Conservation (phyloP, 2,113 vertebrate species). For the Actenoides hombroni region DNA sequence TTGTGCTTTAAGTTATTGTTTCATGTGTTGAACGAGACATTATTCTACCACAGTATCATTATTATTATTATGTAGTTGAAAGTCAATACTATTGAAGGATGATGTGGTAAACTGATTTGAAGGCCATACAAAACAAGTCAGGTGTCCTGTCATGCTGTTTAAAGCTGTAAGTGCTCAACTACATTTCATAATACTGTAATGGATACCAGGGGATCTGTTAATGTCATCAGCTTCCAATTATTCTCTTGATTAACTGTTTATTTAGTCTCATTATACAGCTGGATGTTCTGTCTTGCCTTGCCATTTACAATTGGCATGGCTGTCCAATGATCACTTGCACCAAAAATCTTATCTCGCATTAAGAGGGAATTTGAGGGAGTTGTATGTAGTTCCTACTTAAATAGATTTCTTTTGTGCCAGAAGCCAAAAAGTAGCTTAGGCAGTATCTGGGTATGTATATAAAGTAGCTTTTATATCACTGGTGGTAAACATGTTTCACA, state of each 20-base stretch:
- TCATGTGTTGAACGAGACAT: not conserved
- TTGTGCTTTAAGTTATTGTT: not conserved
- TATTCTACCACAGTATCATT: not conserved
- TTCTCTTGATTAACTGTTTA: constrained; percentile 55
- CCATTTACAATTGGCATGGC: not conserved
- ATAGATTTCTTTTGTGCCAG: not conserved
- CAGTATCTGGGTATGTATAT: not conserved
- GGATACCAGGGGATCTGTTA: constrained; percentile 48
- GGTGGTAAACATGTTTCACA: not conserved
- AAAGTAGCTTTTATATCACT: not conserved
- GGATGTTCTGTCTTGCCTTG: constrained; percentile 6
- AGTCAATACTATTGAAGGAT: not conserved
- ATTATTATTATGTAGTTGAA: not conserved
- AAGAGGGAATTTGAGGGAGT: not conserved
- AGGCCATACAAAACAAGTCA: constrained; percentile 3
- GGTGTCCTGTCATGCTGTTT: constrained; percentile 5
- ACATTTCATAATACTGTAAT: constrained; percentile 37
- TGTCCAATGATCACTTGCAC: not conserved
- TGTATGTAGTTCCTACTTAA: not conserved
- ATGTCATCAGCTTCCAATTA: constrained; percentile 60
- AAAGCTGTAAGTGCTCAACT: constrained; percentile 23
- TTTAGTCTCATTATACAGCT: constrained; percentile 24
- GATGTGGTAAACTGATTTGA: not conserved
- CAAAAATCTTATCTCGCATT: not conserved
- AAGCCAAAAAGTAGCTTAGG: not conserved